phyloP scores from a whole-genome alignment of 2,113 vertebrate genomes.

The Chrysochloris asiatica region DNA sequence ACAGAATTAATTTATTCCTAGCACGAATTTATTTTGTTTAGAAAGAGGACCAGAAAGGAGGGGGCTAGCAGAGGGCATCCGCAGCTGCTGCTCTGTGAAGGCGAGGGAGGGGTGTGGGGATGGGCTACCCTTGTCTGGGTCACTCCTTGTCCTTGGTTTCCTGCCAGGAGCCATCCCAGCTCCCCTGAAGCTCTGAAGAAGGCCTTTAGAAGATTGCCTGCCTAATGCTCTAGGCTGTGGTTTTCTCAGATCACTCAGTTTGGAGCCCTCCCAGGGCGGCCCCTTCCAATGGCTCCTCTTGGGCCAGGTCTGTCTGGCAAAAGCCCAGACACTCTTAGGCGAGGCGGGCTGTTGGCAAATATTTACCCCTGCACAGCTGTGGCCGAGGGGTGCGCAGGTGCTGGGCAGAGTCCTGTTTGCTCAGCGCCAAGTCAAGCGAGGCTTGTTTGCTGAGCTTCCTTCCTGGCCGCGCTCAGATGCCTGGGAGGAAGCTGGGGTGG shows the following conservation, averaged over 20 bases:
- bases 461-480: not conserved
- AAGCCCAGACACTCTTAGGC: conserved; percentile 41
- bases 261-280: not conserved
- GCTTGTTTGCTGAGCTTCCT: conserved; percentile 64
- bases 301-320: conserved; percentile 15
- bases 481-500: not conserved
- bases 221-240: not conserved
- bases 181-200: not conserved
- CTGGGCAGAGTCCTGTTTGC: conserved; percentile 68
- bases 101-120: not conserved
- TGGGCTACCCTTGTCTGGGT: not conserved
- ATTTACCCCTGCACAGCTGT: conserved; percentile 64
- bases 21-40: not conserved
- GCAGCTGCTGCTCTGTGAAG: not conserved
- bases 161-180: not conserved
- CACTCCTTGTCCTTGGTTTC: not conserved
- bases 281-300: not conserved
- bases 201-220: not conserved
- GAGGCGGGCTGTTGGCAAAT: conserved; percentile 59
- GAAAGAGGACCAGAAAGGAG: not conserved
- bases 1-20: not conserved
- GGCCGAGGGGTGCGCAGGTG: conserved; percentile 34
- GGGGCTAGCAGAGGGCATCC: no score
- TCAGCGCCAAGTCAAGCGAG: not conserved
- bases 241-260: not conserved